These are phyloP conservation scores for Yponomeuta plumbellus DNA, from an alignment of 2,888 invertebrate species.

Conservation along the genomic window DNA sequence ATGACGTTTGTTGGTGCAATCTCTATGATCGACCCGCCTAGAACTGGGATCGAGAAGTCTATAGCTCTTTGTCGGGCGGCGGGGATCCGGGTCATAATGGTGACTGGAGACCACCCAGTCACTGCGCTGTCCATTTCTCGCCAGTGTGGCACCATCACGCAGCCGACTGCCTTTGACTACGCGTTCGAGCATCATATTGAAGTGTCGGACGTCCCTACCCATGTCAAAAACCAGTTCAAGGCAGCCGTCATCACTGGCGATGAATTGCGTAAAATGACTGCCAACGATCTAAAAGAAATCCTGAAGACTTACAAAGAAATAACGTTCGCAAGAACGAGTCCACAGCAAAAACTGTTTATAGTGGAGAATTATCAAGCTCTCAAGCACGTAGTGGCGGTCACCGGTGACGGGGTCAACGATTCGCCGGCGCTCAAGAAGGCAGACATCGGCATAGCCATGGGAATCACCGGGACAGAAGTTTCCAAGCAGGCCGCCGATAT, in stretches of 20 bases:
- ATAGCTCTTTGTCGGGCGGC: slow-evolving; percentile 81
- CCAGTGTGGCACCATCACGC: slow-evolving; percentile 79
- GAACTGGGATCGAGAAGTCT: slow-evolving; percentile 79
- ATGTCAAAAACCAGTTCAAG: slow-evolving; percentile 58
- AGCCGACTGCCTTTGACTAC: slow-evolving; percentile 82
- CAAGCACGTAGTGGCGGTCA: slow-evolving; percentile 89
- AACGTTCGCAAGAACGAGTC: slow-evolving; percentile 84
- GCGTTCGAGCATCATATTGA: slow-evolving; percentile 78
- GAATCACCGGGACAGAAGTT: slow-evolving; percentile 85
- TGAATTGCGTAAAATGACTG: slow-evolving; percentile 76
- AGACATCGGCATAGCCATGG: slow-evolving; percentile 89
- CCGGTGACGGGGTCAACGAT: slow-evolving; percentile 93
- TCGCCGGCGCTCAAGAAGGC: slow-evolving; percentile 91
- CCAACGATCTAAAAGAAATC: slow-evolving; percentile 72
- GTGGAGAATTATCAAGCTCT: slow-evolving; percentile 88
- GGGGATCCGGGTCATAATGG: slow-evolving; percentile 84
- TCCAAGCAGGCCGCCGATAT: slow-evolving; percentile 94
- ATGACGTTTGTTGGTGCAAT: slow-evolving; percentile 79
- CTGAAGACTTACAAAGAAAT: slow-evolving; percentile 80
- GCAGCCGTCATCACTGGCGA: slow-evolving; percentile 65
- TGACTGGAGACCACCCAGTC: slow-evolving; percentile 84
- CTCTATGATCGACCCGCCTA: slow-evolving; percentile 84
- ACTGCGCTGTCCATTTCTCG: slow-evolving; percentile 85
- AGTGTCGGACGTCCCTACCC: slow-evolving; percentile 63
- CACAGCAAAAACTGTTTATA: slow-evolving; percentile 81